Base-by-base conservation (phyloP, 2,888 invertebrate genomes). In the Microctonus hyperodae region DNA sequence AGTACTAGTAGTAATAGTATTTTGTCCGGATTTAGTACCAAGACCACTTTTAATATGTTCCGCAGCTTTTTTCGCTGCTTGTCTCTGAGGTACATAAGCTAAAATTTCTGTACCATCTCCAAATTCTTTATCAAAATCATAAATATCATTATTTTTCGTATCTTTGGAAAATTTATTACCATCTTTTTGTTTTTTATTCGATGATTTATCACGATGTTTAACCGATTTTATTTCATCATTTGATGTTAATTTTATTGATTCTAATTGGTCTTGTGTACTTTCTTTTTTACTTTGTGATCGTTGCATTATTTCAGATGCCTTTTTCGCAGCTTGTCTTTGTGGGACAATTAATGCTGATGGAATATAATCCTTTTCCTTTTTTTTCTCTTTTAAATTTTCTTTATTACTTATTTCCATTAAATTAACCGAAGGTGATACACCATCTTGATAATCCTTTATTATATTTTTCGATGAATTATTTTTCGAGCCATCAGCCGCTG, bases 11-110 rank as follows among this genome's bases (percentile, higher is more conserved):
- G n/a, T n/a, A n/a, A n/a, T n/a, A n/a, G n/a, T n/a, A n/a, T n/a
- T 57, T 76, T 73, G 72, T 76, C 79, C 71, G 85, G 86, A 87
- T 75, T 88, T 87, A 0, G 88, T 70, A 63, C 90, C 90, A 74
- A 91, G 86, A 7, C 92, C 92, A 81, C 92, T 93, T 81, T 95
- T 94, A 64, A 95, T 92, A 79, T 94, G 94, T 76, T 95, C 95
- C 1, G 95, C 94, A 0, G 95, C 95, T 82, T 95, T 95, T 81
- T 95, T 95, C 11, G 95, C 95, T 1, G 95, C 95, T 84, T 95
- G 94, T 69, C 95, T 86, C 81, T 96, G 95, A 1, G 95, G 95
- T 23, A 96, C 95, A 81, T 94, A 94, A 0, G 93, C 90, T 50
- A 94, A 88, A 56, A 91, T 87, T 77, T 90, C 89, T 73, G 79